Evolutionary conservation across 2,888 invertebrate species (phyloP), one percentile per base, ranked within the genome.

Genomic region (Dicycla oo): DNA sequence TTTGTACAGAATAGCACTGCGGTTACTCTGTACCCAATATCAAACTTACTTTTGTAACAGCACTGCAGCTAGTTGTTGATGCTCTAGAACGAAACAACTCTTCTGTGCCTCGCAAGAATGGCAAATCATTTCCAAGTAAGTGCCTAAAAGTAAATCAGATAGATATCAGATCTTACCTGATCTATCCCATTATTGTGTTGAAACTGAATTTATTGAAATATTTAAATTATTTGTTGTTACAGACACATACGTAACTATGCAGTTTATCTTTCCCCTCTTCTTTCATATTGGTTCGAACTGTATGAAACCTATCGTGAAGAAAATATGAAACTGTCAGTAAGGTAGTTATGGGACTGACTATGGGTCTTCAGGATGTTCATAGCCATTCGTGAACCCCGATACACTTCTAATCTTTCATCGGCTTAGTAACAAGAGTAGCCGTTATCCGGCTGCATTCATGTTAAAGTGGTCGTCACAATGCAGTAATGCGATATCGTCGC

Each of bases 401-500:
- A 49, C n/a, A 49, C 8, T 34, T 34, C 2, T 34, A 4, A 34
- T 34, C 34, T 34, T 34, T 2, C 34, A 34, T 34, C 10, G 23
- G 13, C 13, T 51, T 23, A 23, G 13, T 23, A 51, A n/a, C 49
- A 51, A 23, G 6, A 23, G 6, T 13, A 15, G 23, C 15, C 13
- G 51, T 51, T 51, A 51, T 15, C 15, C 26, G 15, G 7, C 7
- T 7, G 53, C 53, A 26, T 53, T 53, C 26, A 53, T 23, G 15
- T 26, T 26, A 57, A 62, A 47, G 40, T 53, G 40, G 7, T 15
- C 13, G 20, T 67, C 26, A 38, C 38, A 60, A 67, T 49, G 34
- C 15, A 60, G n/a, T 49, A 49, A 38, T 11, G 10, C 2, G 30
- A 40, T 49, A 49, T 60, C 13, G 38, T 60, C 49, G 20, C 38